Percentiles rank a stretch among this genome's conserved stretches.
Conservation (phyloP, 30 jellyfish, hydroid and myxozoan genomes). For the Mastigias papua region DNA sequence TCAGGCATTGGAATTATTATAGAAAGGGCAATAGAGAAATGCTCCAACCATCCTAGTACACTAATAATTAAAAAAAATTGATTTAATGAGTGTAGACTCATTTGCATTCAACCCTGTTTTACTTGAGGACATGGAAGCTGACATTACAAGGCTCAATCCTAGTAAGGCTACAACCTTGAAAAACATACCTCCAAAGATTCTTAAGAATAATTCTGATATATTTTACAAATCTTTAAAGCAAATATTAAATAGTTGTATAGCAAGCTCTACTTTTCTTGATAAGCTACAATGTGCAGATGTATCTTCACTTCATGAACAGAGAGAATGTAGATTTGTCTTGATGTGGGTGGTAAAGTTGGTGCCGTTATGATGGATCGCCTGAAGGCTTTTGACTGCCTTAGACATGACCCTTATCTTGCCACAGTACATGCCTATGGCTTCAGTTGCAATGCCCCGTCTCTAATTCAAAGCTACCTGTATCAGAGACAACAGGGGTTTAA, state of each 20-base stretch:
- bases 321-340: constrained; percentile 39
- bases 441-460: constrained; percentile 25
- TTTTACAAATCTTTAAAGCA: not conserved
- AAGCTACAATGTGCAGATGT: not conserved
- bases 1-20: no score
- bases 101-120: no score
- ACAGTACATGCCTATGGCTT: constrained; percentile 71
- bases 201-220: not conserved
- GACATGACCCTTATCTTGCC: constrained; percentile 34
- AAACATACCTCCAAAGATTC: not conserved
- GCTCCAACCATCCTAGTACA: no score
- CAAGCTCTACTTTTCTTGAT: not conserved
- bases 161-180: not conserved
- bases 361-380: constrained; percentile 46
- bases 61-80: no score
- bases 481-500: constrained; percentile 58
- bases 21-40: no score
- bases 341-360: constrained; percentile 40
- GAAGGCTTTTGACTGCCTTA: constrained; percentile 48
- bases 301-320: not conserved
- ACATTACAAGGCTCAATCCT: not conserved
- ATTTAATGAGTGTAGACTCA: no score
- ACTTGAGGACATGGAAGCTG: no score
- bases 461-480: no score
- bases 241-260: not conserved